phyloP scores from a whole-genome alignment of 1,140 invertebrate species.

The Bombus consobrinus region DNA sequence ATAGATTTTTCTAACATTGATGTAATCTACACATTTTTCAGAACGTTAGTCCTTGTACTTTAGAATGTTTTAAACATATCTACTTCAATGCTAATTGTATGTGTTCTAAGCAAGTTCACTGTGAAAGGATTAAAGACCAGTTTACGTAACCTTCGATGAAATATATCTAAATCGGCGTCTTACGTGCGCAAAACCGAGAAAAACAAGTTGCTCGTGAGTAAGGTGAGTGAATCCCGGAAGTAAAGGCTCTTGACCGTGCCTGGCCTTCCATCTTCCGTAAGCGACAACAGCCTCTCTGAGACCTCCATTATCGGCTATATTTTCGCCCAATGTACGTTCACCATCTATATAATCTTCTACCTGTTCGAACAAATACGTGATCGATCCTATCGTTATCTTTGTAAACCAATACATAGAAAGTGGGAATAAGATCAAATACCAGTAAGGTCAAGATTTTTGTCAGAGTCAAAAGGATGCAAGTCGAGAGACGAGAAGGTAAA shows the following conservation, averaged over 20 bases:
- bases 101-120: no score
- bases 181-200: constrained; percentile 94
- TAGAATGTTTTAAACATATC: no score
- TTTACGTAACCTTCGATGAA: no score
- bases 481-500: no score
- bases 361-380: constrained; percentile 51
- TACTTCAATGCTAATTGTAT: no score
- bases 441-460: no score
- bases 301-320: constrained; percentile 96
- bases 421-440: neutral
- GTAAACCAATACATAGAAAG: neutral
- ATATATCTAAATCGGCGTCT: constrained; percentile 62
- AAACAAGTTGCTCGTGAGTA: constrained; percentile 93
- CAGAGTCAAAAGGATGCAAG: no score
- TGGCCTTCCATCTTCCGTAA: constrained; percentile 86
- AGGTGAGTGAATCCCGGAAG: constrained; percentile 91
- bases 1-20: no score
- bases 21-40: no score
- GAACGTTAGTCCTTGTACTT: no score
- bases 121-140: no score
- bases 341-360: constrained; percentile 88
- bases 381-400: neutral
- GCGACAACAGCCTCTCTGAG: constrained; percentile 91
- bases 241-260: constrained; percentile 84
- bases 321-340: constrained; percentile 91